Conservation (phyloP, 92 coral and sea anemone species). For the Plumapathes pennacea region DNA sequence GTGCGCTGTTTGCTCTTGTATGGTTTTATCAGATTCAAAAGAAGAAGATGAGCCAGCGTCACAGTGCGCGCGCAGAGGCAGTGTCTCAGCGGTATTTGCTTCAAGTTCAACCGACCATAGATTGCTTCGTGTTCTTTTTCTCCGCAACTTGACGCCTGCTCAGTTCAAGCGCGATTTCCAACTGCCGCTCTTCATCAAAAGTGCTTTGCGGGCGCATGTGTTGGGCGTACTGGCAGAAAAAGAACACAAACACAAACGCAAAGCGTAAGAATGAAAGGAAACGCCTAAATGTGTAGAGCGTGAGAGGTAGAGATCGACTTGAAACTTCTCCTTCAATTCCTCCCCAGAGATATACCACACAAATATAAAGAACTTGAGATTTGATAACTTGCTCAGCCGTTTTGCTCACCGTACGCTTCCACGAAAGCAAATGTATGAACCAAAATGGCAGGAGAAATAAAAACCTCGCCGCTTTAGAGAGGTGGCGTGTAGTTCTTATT, state of each 20-base stretch:
- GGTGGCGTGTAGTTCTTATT: too few species aligned
- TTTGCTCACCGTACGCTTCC: background rate
- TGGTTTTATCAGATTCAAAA: background rate
- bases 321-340: background rate
- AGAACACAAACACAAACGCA: constrained; percentile 20
- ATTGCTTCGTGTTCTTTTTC: constrained; percentile 1
- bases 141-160: constrained; percentile 76
- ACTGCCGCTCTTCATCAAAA: constrained; percentile 75
- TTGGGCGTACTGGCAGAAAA: constrained; percentile 39
- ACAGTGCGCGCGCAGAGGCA: too few species aligned
- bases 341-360: background rate
- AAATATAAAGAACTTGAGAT: background rate
- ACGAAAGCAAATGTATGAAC: background rate
- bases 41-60: too few species aligned
- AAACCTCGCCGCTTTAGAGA: too few species aligned
- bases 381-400: background rate
- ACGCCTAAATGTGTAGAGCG: background rate
- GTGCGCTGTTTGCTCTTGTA: constrained; percentile 26
- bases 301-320: too few species aligned
- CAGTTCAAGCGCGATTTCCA: constrained; percentile 73
- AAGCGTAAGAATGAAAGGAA: background rate
- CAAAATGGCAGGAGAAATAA: too few species aligned
- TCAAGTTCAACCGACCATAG: constrained; percentile 1
- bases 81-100: too few species aligned
- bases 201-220: constrained; percentile 58